Percentiles rank a stretch among this genome's conserved stretches.
These are phyloP conservation scores for Tenrec ecaudatus DNA, from an alignment of 2,113 vertebrate genomes.

Conservation along the genomic window DNA sequence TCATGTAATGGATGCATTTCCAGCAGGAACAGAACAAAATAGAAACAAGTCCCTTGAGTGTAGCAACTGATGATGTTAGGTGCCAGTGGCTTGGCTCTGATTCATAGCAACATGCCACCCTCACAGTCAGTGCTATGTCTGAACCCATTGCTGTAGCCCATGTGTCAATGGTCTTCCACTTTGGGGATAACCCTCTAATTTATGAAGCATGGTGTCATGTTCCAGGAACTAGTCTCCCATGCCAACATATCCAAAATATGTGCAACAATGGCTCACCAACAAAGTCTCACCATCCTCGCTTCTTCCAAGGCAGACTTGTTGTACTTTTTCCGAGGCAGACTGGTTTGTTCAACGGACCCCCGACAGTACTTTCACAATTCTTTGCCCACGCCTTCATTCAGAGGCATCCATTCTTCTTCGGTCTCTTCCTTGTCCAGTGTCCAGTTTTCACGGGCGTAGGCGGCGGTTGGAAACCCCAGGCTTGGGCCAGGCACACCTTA, in stretches of 20 bases:
- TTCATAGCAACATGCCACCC: not conserved
- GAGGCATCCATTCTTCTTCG: not conserved
- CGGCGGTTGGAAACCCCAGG: not conserved
- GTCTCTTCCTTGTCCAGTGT: not conserved
- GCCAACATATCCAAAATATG: not conserved
- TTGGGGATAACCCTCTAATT: no score
- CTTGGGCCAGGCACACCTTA: not conserved
- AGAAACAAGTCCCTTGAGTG: conserved; percentile 81
- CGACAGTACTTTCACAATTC: not conserved
- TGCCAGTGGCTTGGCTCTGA: not conserved
- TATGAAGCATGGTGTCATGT: not conserved
- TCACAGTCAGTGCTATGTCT: not conserved
- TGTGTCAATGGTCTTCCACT: no score
- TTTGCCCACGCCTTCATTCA: not conserved
- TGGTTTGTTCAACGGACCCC: not conserved
- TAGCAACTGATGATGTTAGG: conserved; percentile 68
- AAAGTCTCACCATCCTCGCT: not conserved
- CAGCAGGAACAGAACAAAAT: conserved; percentile 82
- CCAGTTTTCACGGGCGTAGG: not conserved
- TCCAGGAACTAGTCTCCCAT: not conserved
- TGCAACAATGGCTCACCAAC: not conserved
- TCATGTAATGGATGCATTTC: conserved; percentile 86
- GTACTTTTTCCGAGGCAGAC: not conserved
- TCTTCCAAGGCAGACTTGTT: not conserved
- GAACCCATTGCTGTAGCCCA: not conserved